Evolutionary conservation across 2,888 invertebrate species (phyloP), one percentile per base, ranked within the genome.

Genomic region (Ennomos fuscantarius): DNA sequence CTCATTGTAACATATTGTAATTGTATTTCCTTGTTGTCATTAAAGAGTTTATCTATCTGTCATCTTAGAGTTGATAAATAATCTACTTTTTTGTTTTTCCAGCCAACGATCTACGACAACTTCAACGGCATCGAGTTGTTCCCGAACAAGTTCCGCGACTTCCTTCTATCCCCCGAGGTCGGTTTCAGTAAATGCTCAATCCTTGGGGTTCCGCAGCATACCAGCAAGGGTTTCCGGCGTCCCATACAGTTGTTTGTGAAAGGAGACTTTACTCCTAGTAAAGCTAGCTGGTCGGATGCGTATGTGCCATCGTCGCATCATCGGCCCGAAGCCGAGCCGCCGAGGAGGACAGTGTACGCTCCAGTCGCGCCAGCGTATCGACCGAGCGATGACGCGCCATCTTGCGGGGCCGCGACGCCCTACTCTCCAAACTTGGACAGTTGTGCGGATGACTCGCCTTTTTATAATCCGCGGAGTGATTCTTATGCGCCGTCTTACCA

Each of bases 141-240:
- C 72, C 99, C 99, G 8, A 96, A 97, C 72, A 96, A 97, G 78
- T 99, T 99, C 84, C 96, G 97, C 48, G 97, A 98, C 77, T 99
- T 96, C 87, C 93, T 99, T 36, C 93, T 99, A 3, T 96, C 96
- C 15, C 94, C 96, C 0, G 98, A 98, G 79, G 97, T 99, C 42
- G 99, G 99, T 5, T 99, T 99, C 89, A 95, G 95, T 76, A 97
- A 97, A 79, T 97, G 97, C 79, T 97, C 97, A 78, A 95, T 96
- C 1, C 89, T 99, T 41, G 97, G 96, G 32, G 95, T 95, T 1
- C 96, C 97, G 5, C 94, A 95, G 73, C 97, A 98, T 83, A 95
- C 95, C 60, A 95, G 96, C 66, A 97, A 97, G 90, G 99, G 98
- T 15, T 98, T 98, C 86, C 95, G 96, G 68, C 93, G 97, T 39